Base-by-base conservation (phyloP, 2,113 vertebrate genomes). In the Hemibates koningsi region DNA sequence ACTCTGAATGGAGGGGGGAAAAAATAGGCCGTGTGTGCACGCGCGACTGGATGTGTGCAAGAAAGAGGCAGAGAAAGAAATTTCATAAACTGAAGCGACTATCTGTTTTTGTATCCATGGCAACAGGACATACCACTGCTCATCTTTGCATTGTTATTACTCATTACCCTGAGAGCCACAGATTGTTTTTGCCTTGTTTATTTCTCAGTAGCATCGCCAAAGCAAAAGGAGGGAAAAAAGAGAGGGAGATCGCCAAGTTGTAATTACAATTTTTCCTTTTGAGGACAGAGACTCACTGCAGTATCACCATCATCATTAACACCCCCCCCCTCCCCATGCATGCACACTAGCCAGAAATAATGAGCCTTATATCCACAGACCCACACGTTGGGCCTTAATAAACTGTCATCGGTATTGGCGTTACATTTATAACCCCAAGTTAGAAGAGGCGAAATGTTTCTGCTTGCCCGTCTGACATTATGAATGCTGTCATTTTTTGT, bases 71-170 rank as follows among this genome's bases (percentile, higher is more conserved):
- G 66, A 57, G 84, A 76, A 53, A 92, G 79, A 89, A 41, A 86
- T 79, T 78, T 87, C 80, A 92, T 73, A 92, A 93, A 93, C 90
- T 66, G 61, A 90, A 82, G 83, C 78, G 83, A 82, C 82, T 59
- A 59, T 92, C 83, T 86, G 85, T 91, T 91, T 93, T 92, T 85
- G 94, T 95, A 82, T 85, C 95, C 93, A 95, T 93, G 92, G 94
- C 78, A 95, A 94, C 95, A 87, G 86, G 73, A 86, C 86, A 93
- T 91, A 90, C 89, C 92, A 83, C 80, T 19, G 90, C 87, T 93
- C 87, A 88, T 89, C 87, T 90, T 90, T 82, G 88, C 91, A 91
- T 94, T 92, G 94, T 95, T 94, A 93, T 90, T 91, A 93, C 85
- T 90, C 91, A 91, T 94, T 94, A 93, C 94, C 92, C 93, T 90